These are phyloP conservation scores for Labroides dimidiatus DNA, from an alignment of 2,797 vertebrate species.

Conservation along the genomic window DNA sequence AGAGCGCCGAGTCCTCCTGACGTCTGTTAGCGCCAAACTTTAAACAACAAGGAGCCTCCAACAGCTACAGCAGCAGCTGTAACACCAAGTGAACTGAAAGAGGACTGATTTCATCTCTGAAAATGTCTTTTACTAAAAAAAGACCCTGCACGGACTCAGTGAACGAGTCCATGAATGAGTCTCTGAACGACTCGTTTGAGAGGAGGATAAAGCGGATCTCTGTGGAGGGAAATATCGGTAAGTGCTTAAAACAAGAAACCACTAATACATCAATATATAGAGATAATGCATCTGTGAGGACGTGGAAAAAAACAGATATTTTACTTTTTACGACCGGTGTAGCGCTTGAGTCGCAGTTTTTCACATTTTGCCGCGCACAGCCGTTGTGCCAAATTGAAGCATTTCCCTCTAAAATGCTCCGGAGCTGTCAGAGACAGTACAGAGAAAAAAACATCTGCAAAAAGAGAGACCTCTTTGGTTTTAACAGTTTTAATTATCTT, in stretches of 20 bases:
- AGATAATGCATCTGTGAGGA: accelerated
- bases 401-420: too few relatives aligned
- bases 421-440: too few relatives aligned
- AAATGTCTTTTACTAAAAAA: constrained; percentile 87
- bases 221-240: constrained; percentile 94
- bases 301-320: accelerated
- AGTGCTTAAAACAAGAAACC: constrained; percentile 46
- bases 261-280: background rate
- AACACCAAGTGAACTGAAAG: background rate
- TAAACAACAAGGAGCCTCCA: background rate
- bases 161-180: background rate
- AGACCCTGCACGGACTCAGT: constrained; percentile 74
- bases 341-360: too few relatives aligned
- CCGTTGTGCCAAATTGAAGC: too few relatives aligned
- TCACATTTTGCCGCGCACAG: background rate
- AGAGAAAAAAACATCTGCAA: too few relatives aligned
- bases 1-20: constrained; percentile 29
- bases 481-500: too few relatives aligned
- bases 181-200: constrained; percentile 59
- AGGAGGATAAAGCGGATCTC: constrained; percentile 86
- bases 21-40: constrained; percentile 58
- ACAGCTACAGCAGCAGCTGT: background rate
- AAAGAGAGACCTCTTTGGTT: too few relatives aligned
- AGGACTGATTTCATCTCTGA: accelerated
- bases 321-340: accelerated